phyloP scores from a whole-genome alignment of 1,140 invertebrate genomes.

The Episyrphus balteatus region DNA sequence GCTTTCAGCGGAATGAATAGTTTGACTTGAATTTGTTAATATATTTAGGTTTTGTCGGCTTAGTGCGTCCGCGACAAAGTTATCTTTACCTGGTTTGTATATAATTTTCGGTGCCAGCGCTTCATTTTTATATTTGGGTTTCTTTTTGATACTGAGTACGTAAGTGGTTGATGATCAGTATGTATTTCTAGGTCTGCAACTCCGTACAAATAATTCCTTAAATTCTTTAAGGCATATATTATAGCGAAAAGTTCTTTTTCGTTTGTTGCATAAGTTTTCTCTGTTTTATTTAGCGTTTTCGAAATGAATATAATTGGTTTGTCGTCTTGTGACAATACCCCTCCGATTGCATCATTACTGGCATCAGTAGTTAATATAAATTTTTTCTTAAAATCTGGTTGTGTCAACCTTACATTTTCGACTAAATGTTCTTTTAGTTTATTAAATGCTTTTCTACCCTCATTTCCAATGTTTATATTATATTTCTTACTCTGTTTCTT shows the following conservation, averaged over 20 bases:
- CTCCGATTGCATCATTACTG: conserved; percentile 16
- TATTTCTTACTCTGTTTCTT: conserved; percentile 2
- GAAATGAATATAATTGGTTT: conserved; percentile 8
- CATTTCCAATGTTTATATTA: background rate
- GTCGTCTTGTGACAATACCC: conserved; percentile 23
- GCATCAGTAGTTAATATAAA: conserved; percentile 26
- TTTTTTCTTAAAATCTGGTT: conserved; percentile 21
- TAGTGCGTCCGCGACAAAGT: conserved; percentile 14
- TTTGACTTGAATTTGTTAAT: background rate
- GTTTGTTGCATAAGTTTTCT: conserved; percentile 14
- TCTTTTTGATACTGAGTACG: conserved; percentile 32
- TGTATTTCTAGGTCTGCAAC: conserved; percentile 12
- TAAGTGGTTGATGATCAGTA: conserved; percentile 31
- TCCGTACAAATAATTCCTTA: conserved; percentile 18
- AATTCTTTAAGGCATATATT: conserved; percentile 31
- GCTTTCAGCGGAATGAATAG: no score
- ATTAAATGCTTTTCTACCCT: conserved; percentile 26
- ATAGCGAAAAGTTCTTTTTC: conserved; percentile 21
- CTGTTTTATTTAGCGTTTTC: conserved; percentile 31
- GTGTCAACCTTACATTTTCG: conserved; percentile 30
- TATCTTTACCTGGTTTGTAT: conserved; percentile 19
- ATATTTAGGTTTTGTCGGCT: conserved; percentile 4
- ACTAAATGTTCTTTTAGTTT: conserved; percentile 30
- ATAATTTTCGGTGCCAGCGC: conserved; percentile 25
- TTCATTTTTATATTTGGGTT: conserved; percentile 24